A percentile compares a stretch with the other conserved stretches of the same genome.
These are phyloP conservation scores for Shinisaurus crocodilurus DNA, from an alignment of 2,113 vertebrate species.

Conservation along the genomic window DNA sequence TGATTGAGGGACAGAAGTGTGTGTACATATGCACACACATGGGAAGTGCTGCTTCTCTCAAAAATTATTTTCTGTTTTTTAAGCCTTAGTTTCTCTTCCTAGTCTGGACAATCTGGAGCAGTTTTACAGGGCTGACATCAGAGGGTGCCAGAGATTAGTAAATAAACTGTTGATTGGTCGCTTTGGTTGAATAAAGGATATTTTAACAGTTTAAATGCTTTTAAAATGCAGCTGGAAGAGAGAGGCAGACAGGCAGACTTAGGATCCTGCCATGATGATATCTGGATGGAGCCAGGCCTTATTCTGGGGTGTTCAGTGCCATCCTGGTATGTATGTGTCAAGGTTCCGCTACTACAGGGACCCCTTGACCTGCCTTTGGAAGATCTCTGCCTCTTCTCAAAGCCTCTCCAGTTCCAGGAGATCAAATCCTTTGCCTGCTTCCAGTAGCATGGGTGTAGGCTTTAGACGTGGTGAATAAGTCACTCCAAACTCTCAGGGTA, in stretches of 20 bases:
- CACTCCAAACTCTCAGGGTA: too few species aligned
- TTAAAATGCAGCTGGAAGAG: background rate
- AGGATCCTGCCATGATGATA: background rate
- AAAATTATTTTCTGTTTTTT: background rate
- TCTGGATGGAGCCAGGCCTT: background rate
- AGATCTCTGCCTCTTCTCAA: too few species aligned
- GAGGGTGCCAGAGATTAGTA: slow-evolving; percentile 17
- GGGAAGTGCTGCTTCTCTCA: background rate
- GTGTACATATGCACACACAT: background rate
- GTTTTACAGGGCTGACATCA: background rate
- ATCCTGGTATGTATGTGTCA: too few species aligned
- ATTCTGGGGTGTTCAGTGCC: too few species aligned
- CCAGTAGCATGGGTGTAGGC: too few species aligned
- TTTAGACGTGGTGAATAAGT: too few species aligned
- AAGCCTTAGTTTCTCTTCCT: background rate
- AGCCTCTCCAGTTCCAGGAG: too few species aligned
- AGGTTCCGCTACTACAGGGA: too few species aligned
- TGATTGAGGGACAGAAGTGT: too few species aligned
- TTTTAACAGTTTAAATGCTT: background rate
- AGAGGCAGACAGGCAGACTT: background rate
- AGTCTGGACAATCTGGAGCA: background rate
- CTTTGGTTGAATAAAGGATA: background rate
- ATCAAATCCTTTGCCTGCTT: too few species aligned
- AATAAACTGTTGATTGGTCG: background rate
- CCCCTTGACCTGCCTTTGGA: too few species aligned